These are phyloP conservation scores for Potorous gilbertii DNA, from an alignment of 2,797 vertebrate species.

Conservation along the genomic window DNA sequence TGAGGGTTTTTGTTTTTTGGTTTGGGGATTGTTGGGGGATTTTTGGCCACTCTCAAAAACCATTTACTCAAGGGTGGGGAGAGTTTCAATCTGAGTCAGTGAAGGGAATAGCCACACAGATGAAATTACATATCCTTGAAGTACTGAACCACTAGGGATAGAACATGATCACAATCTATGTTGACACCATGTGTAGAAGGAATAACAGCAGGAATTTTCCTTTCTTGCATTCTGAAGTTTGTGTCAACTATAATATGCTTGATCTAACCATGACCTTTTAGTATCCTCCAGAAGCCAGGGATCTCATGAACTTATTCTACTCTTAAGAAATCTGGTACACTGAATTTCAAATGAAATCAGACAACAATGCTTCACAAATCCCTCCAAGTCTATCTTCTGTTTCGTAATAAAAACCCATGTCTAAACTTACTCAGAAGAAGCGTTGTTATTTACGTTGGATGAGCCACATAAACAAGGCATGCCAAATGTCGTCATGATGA, in stretches of 20 bases:
- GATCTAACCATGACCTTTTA: conserved; percentile 62
- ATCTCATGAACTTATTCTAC: conserved; percentile 41
- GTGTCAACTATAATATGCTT: conserved; percentile 62
- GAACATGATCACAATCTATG: conserved; percentile 70
- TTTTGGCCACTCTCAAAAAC: not conserved
- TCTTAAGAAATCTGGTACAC: conserved; percentile 58
- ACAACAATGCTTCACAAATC: conserved; percentile 62
- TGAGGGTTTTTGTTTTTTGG: not conserved
- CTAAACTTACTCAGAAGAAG: not conserved
- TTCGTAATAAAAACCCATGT: not conserved
- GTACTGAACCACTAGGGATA: conserved; percentile 70
- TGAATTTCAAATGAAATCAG: conserved; percentile 39
- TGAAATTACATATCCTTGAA: conserved; percentile 4
- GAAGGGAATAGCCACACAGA: not conserved
- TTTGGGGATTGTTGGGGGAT: not conserved
- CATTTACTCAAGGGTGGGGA: not conserved
- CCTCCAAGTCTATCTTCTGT: conserved; percentile 48
- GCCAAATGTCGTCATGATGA: not conserved
- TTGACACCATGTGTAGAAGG: conserved; percentile 71
- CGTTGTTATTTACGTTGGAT: not conserved
- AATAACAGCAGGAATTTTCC: conserved; percentile 58
- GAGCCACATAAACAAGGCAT: not conserved
- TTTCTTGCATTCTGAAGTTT: conserved; percentile 59
- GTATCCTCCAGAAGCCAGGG: conserved; percentile 58
- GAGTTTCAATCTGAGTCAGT: not conserved